Conservation (phyloP, 2,888 invertebrate species). For the Altica lythri region DNA sequence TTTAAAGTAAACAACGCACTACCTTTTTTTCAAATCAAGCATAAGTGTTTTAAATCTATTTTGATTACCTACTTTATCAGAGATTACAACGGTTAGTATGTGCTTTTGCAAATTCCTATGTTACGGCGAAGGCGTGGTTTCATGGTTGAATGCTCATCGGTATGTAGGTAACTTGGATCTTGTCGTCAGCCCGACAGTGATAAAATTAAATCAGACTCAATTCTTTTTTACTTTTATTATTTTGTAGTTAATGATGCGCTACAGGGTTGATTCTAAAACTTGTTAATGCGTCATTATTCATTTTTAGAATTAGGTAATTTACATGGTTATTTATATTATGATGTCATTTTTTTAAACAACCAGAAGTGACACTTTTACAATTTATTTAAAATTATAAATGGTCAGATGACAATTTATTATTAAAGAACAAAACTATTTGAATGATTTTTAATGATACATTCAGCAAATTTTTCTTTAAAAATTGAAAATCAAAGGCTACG, state of each 20-base stretch:
- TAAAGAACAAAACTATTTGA: no score
- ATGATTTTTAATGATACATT: no score
- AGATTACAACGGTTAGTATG: slow-evolving; percentile 17
- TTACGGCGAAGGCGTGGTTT: slow-evolving; percentile 46
- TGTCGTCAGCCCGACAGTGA: slow-evolving; percentile 9
- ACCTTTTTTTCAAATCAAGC: background rate
- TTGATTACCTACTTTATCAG: slow-evolving; percentile 2
- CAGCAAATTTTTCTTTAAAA: no score
- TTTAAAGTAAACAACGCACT: slow-evolving; percentile 8
- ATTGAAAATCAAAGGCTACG: no score
- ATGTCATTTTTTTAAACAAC: slow-evolving; percentile 35
- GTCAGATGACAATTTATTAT: no score
- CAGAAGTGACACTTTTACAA: no score
- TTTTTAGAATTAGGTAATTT: slow-evolving; percentile 37
- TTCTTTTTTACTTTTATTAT: background rate
- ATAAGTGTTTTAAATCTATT: background rate
- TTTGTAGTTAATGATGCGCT: background rate
- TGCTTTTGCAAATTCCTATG: slow-evolving; percentile 33
- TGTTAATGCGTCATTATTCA: slow-evolving; percentile 38
- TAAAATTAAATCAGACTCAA: slow-evolving; percentile 20
- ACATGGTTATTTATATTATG: slow-evolving; percentile 22
- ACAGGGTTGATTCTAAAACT: background rate
- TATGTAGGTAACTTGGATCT: slow-evolving; percentile 45
- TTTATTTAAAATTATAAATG: no score
- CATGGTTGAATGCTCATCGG: slow-evolving; percentile 43